A percentile compares a stretch with the other conserved stretches of the same genome.
Evolutionary conservation across 2,113 vertebrate species (phyloP).

Genomic region (Setophaga coronata): DNA sequence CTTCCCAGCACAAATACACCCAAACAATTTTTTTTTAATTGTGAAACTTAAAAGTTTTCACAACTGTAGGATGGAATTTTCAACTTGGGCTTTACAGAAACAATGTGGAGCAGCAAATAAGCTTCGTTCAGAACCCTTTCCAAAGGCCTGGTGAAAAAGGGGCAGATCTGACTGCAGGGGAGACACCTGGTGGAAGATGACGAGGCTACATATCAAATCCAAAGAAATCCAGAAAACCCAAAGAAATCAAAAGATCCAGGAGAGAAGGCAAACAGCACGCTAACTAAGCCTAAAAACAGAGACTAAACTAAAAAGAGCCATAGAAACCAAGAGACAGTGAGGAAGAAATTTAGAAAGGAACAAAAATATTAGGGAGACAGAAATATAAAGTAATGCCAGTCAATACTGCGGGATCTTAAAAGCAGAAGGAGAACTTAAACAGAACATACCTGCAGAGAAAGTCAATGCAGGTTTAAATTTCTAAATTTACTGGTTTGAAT

Average conservation of each 20-base stretch:
- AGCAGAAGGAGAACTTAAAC: not conserved
- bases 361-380: not conserved
- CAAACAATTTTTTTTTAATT: not conserved
- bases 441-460: not conserved
- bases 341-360: not conserved
- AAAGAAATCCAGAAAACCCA: not conserved
- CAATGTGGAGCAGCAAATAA: fast-evolving
- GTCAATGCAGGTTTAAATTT: not conserved
- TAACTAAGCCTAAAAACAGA: not conserved
- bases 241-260: not conserved
- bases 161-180: not conserved
- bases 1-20: not conserved
- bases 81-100: not conserved
- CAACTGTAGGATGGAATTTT: fast-evolving
- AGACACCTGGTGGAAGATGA: constrained; percentile 16
- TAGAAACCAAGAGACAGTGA: not conserved
- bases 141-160: not conserved
- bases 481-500: not conserved
- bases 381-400: not conserved
- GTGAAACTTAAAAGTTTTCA: not conserved
- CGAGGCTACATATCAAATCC: not conserved
- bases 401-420: not conserved
- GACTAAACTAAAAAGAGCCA: not conserved
- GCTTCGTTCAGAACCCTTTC: not conserved
- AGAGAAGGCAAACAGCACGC: fast-evolving